phyloP scores from a whole-genome alignment of 2,113 vertebrate genomes.

The Aviceda subcristata region DNA sequence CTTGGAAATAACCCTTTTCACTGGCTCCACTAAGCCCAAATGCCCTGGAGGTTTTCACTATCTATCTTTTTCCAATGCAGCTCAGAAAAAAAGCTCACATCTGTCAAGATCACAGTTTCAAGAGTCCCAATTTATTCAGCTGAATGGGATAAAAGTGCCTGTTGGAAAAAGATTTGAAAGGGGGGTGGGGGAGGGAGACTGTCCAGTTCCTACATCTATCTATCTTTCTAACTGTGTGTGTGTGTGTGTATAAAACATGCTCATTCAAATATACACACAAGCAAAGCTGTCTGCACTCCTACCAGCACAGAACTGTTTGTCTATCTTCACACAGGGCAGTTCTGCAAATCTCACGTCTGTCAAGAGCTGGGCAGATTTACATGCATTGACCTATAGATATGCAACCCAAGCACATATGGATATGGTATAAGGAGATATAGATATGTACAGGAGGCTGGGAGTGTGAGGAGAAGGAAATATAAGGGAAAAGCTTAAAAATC shows the following conservation, averaged over 20 bases:
- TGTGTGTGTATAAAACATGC: background rate
- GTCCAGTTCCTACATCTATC: slow-evolving; percentile 3
- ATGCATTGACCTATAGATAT: slow-evolving; percentile 28
- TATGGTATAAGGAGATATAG: background rate
- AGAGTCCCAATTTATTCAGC: slow-evolving; percentile 65
- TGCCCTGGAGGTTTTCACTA: slow-evolving; percentile 67
- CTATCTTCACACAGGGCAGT: background rate
- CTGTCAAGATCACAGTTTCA: slow-evolving; percentile 70
- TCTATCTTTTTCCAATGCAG: slow-evolving; percentile 63
- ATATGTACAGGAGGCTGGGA: background rate
- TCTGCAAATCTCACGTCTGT: slow-evolving; percentile 36
- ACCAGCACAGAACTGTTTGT: background rate
- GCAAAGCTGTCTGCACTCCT: background rate
- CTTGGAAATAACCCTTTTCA: slow-evolving; percentile 68
- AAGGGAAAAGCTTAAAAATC: slow-evolving; percentile 60
- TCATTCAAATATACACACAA: background rate
- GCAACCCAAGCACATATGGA: slow-evolving; percentile 20
- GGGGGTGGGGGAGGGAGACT: background rate
- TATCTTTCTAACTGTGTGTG: background rate
- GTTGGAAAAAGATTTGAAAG: slow-evolving; percentile 55
- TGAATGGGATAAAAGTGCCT: slow-evolving; percentile 55
- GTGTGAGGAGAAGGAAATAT: background rate
- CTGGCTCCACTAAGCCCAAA: slow-evolving; percentile 63
- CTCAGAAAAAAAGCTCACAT: slow-evolving; percentile 56
- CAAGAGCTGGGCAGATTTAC: slow-evolving; percentile 27